Base-by-base conservation (phyloP, 2,797 vertebrate genomes). In the Betta splendens region DNA sequence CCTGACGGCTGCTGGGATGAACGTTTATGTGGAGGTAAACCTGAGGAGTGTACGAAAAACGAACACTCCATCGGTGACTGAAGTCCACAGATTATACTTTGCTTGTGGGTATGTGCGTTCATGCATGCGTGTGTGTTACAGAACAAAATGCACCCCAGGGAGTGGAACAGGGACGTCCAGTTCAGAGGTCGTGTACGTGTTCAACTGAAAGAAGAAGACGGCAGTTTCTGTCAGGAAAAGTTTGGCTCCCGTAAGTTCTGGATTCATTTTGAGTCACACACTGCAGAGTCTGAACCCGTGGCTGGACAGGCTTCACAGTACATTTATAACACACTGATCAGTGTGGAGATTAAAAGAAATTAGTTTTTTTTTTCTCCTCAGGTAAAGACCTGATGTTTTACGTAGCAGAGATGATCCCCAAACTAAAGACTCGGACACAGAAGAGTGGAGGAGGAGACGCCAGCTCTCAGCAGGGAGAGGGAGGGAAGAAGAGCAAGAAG, bases 391-490 rank as follows among this genome's bases (percentile, higher is more conserved):
- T 99, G 72, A 97, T 98, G 96, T 79, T 96, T 5, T 97, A 98
- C 13, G 95, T 92, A 5, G 96, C 95, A 0, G 97, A 99, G 90
- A 98, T 95, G 89, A 99, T 98, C 61, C 95, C 96, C 1, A 99
- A 98, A 79, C 89, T 99, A 37, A 99, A 98, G 90, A 97, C 94
- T 46, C 92, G 96, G 35, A 95, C 94, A 7, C 95, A 98, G 62
- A 98, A 98, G 89, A 90, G 92, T 33, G 94, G 95, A 58, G 93
- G 93, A 48, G 91, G 89, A 0, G 96, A 98, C 47, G 85, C 88
- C 57, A 93, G 83, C 58, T 86, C 94, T 23, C 96, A 96, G 71
- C 95, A 94, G 89, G 93, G 94, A 20, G 96, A 98, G 4, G 95
- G 96, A 43, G 93, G 95, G 31, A 98, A 97, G 88, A 99, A 98